A percentile compares a stretch with the other conserved stretches of the same genome.
Evolutionary conservation across 2,113 vertebrate species (phyloP).

Genomic region (Lasiurus cinereus): DNA sequence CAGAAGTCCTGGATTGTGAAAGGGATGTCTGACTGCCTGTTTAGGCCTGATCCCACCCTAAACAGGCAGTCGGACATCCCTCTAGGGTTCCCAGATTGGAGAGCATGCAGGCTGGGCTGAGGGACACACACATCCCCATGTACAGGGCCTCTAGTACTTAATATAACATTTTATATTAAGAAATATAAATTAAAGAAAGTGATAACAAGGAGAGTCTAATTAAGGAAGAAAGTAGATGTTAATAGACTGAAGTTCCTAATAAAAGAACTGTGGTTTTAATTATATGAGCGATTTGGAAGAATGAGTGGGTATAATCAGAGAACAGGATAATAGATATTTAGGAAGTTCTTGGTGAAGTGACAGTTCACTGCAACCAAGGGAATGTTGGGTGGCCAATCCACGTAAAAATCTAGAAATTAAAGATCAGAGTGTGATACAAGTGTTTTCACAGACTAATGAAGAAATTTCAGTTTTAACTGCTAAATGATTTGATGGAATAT

Average conservation of each 20-base stretch:
- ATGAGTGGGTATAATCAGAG: not conserved
- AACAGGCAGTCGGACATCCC: too few relatives aligned
- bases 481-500: not conserved
- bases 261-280: not conserved
- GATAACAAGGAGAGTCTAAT: not conserved
- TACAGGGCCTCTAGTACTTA: too few relatives aligned
- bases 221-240: not conserved
- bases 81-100: too few relatives aligned
- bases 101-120: too few relatives aligned
- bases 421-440: not conserved
- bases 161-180: not conserved
- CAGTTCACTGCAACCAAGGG: not conserved
- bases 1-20: too few relatives aligned
- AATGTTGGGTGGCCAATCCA: not conserved
- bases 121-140: too few relatives aligned
- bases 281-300: not conserved
- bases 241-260: not conserved
- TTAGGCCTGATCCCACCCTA: too few relatives aligned
- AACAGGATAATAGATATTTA: not conserved
- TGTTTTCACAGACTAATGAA: not conserved
- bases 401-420: not conserved
- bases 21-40: too few relatives aligned
- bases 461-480: not conserved
- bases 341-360: not conserved
- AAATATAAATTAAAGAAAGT: not conserved